Base-by-base conservation (phyloP, 2,797 vertebrate genomes). In the Varecia variegata region DNA sequence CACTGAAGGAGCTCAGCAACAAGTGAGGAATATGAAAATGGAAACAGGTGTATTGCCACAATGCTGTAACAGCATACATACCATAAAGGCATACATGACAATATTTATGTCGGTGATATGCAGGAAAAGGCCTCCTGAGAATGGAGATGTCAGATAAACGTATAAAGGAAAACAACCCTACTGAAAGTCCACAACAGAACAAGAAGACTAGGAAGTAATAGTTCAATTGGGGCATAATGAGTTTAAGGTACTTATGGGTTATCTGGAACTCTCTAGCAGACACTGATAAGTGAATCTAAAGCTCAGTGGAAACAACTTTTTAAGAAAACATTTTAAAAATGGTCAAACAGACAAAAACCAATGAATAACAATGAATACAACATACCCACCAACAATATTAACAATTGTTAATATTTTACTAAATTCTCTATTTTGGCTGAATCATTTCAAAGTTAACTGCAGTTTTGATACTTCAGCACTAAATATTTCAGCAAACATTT, bases 271-370 rank as follows among this genome's bases (percentile, higher is more conserved):
- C 80, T 56, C 40, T 87, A 77, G 32, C 13, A 86, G 87, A 93
- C 60, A 90, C 9, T 50, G 52, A 74, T 35, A 96, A 87, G 35
- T 65, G 11, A 90, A 93, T 74, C 70, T 92, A 96, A 95, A 91
- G 27, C 9, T 30, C 18, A 74, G 62, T n/a, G 35, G 21, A 73
- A 90, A 84, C 27, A 80, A 30, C 13, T 43, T 96, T 76, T 71
- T 35, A 30, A 88, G 88, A 91, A 87, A 40, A 2, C 2, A 43
- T 88, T 74, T 68, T 4, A 76, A 85, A 96, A 80, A 68, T 12
- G 54, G 68, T 11, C 56, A 77, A 84, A 79, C 17, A 87, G 43
- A 93, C 25, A 65, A 40, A 68, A 85, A 74, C 17, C 12, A 83
- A 73, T 38, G 0, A 68, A 56, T 50, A 62, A 52, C 18, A 92